Evolutionary conservation across 2,888 invertebrate genomes (phyloP), one percentile per base, ranked within the genome.

Genomic region (Cephus pulcher): DNA sequence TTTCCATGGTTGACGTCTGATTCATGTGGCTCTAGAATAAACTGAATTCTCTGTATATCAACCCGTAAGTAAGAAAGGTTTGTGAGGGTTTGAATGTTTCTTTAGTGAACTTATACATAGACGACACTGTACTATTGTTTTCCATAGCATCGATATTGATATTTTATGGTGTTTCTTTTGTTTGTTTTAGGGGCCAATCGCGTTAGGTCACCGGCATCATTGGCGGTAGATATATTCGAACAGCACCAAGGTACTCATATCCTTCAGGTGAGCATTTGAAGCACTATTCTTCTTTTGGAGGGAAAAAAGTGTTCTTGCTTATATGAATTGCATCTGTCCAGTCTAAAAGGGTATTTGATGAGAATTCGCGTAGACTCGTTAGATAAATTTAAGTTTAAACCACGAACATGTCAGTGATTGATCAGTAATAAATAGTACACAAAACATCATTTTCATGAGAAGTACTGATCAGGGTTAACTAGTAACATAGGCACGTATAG

Each of bases 221-320:
- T 96, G 84, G 96, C 97, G 82, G 94, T 97, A 94, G 97, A 98
- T 89, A 94, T 97, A 90, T 98, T 98, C 92, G 98, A 98, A 92
- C 97, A 97, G 91, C 98, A 98, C 92, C 98, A 98, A 93, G 98
- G 98, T 91, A 98, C 98, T 84, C 98, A 99, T 93, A 98, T 99
- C 92, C 94, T 98, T 85, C 98, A 98, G 96, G 98, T 98, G 93
- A 92, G 82, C 80, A 73, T 68, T 80, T 68, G 6, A 56, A 23
- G 56, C 23, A 56, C 56, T 56, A 40, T 15, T 56, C 23, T 12
- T 35, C 23, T 56, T 56, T 56, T 23, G 23, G 6, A 56, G 56
- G 9, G 23, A 23, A 9, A 23, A 9, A 56, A 2, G 23, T 23
- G 0, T 23, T 56, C 23, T 56, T 56, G 15, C 23, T 23, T 56